Evolutionary conservation across 2,888 invertebrate species (phyloP), one percentile per base, ranked within the genome.

Genomic region (Andrena fulva): DNA sequence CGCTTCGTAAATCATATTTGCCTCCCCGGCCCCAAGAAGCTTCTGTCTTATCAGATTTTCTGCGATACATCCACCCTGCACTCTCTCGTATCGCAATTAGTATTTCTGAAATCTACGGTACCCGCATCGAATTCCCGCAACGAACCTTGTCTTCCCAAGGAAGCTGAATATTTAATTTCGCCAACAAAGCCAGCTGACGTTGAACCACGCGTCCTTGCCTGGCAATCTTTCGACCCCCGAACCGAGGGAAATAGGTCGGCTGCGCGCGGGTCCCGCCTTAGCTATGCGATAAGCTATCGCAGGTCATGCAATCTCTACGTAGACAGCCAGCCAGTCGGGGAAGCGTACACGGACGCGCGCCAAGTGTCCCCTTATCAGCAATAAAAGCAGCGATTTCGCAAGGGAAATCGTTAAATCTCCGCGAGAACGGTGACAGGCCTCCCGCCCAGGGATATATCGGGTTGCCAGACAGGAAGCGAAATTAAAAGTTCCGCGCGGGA

Each of bases 161-260:
- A 20, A 24, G 16, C 20, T 31, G 12, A 16, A 59, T 35, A 42
- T 54, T 20, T 64, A 69, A 69, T 70, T 63, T 52, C 10, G 8
- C 24, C 52, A 42, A 54, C 59, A 42, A 64, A 64, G 50, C 24
- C 52, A 1, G 48, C 20, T 20, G 52, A 24, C 24, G 27, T 54
- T 20, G n/a, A 10, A 48, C 35, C 48, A 35, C 35, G 7, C 52
- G 52, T 16, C 71, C 72, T 77, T 73, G 50, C 63, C 59, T n/a
- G 54, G 42, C 71, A 69, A 82, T 69, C 82, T 72, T 77, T 62
- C 66, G 62, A 82, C 77, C 82, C 71, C 20, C 27, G 42, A 76
- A 73, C 64, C 56, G n/a, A n/a, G 56, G 82, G 56, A 85, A 85
- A 82, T 85, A 79, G 82, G 85, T 85, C 85, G 82, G 10, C 68